Evolutionary conservation across 2,797 vertebrate genomes (phyloP), one percentile per base, ranked within the genome.

Genomic region (Chrysocyon brachyurus): DNA sequence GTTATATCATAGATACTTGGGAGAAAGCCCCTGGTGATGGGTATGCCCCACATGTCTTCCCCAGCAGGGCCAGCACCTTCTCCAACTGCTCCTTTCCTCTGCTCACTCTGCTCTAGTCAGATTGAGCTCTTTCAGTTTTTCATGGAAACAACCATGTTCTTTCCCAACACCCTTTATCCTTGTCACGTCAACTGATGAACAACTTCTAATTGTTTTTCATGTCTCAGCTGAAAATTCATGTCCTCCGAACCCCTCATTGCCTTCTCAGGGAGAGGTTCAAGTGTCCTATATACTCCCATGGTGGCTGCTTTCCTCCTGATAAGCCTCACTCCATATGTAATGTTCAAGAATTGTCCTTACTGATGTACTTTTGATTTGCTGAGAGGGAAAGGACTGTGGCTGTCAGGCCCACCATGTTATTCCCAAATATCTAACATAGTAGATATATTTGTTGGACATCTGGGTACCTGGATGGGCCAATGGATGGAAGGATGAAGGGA

Each of bases 21-120:
- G 31, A 11, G 49, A 31, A 77, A 83, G 33, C 59, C 36, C 40
- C 31, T 1, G 3, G 11, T 33, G 14, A 12, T 2, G 26, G 28
- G 26, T 12, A 6, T 5, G 2, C 22, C 33, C n/a, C 4, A 3
- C 2, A 0, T 0, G 33, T 31, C 24, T 68, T 22, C 61, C 66
- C 46, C 31, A 4, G 40, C 26, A 3, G n/a, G 5, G 2, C 61
- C 46, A 57, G 26, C 5, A 1, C 3, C 59, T 28, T 3, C 14
- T 28, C 24, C 56, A 6, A 2, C 33, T 12, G 2, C 5, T 22
- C 8, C 26, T 49, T 4, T 6, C 22, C 26, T 21, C 22, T 40
- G 6, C 36, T 33, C 57, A 40, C 16, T 95, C 54, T 87, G 19
- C n/a, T 61, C 52, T 22, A 31, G 14, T 89, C 14, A 26, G 12